Percentiles rank a stretch among this genome's conserved stretches.
Conservation (phyloP, 2,113 vertebrate genomes). For the Picathartes gymnocephalus region DNA sequence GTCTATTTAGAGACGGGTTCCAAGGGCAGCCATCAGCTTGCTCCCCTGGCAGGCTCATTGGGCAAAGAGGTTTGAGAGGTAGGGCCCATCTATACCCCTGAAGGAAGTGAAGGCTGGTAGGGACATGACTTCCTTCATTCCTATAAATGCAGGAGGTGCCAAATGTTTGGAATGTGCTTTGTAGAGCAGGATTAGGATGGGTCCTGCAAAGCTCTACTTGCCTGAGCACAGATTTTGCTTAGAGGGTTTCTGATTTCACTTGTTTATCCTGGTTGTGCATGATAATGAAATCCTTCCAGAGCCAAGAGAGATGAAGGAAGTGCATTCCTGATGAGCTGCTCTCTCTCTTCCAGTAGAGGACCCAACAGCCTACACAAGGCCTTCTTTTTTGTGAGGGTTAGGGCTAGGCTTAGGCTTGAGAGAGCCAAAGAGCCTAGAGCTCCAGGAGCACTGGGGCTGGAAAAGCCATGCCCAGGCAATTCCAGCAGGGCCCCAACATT, state of each 20-base stretch:
- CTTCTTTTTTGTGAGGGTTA: neutral
- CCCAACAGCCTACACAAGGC: neutral
- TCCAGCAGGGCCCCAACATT: rapidly evolving
- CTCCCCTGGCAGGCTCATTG: neutral
- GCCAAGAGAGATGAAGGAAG: neutral
- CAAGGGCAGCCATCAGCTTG: neutral
- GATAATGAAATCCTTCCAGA: neutral
- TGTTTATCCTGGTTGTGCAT: neutral
- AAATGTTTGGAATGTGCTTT: neutral
- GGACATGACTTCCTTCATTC: neutral
- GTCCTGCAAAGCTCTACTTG: neutral
- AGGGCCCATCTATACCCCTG: neutral
- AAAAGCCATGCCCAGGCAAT: neutral
- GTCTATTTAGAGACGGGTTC: neutral
- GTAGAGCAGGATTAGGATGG: neutral
- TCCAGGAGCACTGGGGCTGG: neutral
- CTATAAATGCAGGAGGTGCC: neutral
- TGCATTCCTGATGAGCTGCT: neutral
- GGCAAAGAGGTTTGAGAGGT: neutral
- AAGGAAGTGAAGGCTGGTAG: neutral
- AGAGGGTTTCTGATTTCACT: neutral
- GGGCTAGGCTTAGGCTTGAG: neutral
- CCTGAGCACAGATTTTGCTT: neutral
- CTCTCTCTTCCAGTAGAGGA: neutral
- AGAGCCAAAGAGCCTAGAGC: neutral